These are phyloP conservation scores for Ditylenchus dipsaci DNA, from an alignment of 1,140 invertebrate genomes.

Conservation along the genomic window DNA sequence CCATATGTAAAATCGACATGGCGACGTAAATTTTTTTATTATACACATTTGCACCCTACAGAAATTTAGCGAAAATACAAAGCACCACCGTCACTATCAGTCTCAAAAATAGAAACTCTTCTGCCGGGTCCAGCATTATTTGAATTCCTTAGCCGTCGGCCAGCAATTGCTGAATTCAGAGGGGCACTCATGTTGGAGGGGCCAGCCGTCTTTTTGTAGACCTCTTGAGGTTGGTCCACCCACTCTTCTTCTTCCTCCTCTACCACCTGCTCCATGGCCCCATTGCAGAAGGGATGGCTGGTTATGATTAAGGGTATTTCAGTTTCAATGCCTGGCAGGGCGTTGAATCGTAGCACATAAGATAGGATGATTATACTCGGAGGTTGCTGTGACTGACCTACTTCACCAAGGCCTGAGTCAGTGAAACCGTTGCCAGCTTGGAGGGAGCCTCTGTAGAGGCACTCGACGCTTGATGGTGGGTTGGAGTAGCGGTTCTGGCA, in stretches of 20 bases:
- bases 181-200: neutral
- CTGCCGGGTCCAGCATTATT: neutral
- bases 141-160: neutral
- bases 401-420: conserved; percentile 1
- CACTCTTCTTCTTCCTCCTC: neutral
- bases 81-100: neutral
- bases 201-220: neutral
- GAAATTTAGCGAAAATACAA: neutral
- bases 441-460: neutral
- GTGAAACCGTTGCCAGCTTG: neutral
- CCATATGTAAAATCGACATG: too few species aligned
- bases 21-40: too few species aligned
- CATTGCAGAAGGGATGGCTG: neutral
- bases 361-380: conserved; percentile 47
- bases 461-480: conserved; percentile 31
- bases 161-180: neutral
- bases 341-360: conserved; percentile 49
- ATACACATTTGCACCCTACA: too few species aligned
- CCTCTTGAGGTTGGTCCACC: neutral
- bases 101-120: conserved; percentile 2
- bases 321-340: conserved; percentile 50
- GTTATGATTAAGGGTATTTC: conserved; percentile 50
- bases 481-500: conserved; percentile 44
- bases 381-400: neutral
- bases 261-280: neutral